A percentile compares a stretch with the other conserved stretches of the same genome.
These are phyloP conservation scores for Ceratitis capitata DNA, from an alignment of 1,140 invertebrate species.

Conservation along the genomic window DNA sequence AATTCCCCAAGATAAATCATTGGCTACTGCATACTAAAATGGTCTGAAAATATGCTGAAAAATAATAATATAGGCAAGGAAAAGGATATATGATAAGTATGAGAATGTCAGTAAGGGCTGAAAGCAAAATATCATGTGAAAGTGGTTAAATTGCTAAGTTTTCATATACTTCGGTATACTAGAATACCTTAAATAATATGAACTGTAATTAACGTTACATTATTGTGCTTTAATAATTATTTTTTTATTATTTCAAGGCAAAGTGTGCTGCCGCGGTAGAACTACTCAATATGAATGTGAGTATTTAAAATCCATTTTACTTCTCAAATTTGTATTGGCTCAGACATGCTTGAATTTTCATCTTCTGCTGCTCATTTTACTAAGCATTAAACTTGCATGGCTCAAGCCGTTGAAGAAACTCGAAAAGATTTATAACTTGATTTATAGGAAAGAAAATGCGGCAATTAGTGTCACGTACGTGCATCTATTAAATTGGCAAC, in stretches of 20 bases:
- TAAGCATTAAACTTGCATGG: neutral
- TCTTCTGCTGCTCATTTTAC: no score
- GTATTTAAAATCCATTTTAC: neutral
- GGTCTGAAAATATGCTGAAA: neutral
- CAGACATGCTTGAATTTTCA: no score
- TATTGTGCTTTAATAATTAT: neutral
- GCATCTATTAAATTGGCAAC: neutral
- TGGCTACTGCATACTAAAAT: neutral
- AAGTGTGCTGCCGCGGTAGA: no score
- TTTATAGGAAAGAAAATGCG: neutral
- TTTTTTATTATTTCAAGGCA: no score
- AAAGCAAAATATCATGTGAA: neutral
- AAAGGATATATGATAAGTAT: no score
- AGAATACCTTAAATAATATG: neutral
- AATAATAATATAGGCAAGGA: neutral
- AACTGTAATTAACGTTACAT: neutral
- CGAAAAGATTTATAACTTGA: neutral
- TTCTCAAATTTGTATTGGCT: neutral
- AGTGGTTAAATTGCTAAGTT: neutral
- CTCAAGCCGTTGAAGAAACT: neutral
- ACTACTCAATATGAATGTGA: no score
- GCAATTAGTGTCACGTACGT: neutral
- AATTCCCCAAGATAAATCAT: neutral
- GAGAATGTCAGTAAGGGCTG: neutral
- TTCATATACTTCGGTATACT: neutral